Conservation (phyloP, 2,888 invertebrate species). For the Dryococelus australis region DNA sequence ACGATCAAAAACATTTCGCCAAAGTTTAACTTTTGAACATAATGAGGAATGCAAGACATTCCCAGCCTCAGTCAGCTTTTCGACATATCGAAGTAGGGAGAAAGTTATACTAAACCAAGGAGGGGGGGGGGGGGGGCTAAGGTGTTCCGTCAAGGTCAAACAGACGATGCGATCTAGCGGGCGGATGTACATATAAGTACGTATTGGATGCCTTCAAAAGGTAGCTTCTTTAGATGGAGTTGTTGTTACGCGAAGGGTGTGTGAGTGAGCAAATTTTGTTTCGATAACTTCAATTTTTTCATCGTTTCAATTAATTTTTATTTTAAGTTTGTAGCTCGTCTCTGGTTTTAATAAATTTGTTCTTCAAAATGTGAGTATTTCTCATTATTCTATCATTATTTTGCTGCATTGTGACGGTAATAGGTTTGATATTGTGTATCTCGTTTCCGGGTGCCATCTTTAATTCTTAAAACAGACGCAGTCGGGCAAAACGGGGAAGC, state of each 20-base stretch:
- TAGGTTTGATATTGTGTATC: background rate
- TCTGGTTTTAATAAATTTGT: background rate
- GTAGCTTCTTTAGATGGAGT: background rate
- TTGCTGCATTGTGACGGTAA: background rate
- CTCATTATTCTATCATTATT: background rate
- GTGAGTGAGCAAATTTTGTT: background rate
- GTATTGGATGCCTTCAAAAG: background rate
- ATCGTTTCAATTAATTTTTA: background rate
- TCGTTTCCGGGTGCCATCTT: background rate
- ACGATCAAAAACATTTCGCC: constrained; percentile 12
- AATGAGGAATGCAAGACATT: background rate
- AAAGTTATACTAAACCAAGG: too few relatives aligned
- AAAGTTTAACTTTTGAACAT: constrained; percentile 18
- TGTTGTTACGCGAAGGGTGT: background rate
- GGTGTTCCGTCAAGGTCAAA: background rate
- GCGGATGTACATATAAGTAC: background rate
- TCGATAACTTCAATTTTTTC: background rate
- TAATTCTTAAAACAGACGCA: background rate
- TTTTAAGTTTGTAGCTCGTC: background rate
- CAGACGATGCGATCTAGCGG: background rate
- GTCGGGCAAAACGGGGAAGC: background rate
- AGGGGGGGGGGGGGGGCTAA: too few relatives aligned
- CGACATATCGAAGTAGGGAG: too few relatives aligned
- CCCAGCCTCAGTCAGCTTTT: too few relatives aligned
- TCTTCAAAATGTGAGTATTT: background rate